These are phyloP conservation scores for Sarcophilus harrisii DNA, from an alignment of 2,797 vertebrate genomes.

Conservation along the genomic window DNA sequence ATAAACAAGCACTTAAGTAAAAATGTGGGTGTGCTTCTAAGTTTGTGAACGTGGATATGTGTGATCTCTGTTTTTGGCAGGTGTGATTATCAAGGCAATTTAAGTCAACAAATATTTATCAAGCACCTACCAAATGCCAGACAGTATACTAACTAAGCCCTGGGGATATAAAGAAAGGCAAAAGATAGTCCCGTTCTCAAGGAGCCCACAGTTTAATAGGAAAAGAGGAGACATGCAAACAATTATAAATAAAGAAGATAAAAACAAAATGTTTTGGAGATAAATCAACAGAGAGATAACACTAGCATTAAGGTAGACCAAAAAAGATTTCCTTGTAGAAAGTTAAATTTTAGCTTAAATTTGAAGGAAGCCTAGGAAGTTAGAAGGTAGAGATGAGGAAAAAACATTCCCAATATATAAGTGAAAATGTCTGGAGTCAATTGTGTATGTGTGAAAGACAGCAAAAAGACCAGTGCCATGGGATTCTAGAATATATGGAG, in stretches of 20 bases:
- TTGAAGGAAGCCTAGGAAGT: not conserved
- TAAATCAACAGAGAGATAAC: not conserved
- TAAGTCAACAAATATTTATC: not conserved
- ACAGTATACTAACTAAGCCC: not conserved
- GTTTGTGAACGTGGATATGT: not conserved
- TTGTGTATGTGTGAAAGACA: not conserved
- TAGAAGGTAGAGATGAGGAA: not conserved
- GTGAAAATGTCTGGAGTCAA: not conserved
- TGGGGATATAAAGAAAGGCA: not conserved
- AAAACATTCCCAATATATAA: not conserved
- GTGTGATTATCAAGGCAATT: not conserved
- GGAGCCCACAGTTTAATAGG: not conserved
- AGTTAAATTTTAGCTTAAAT: not conserved
- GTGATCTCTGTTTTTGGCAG: not conserved
- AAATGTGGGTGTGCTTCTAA: not conserved
- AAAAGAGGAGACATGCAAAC: not conserved
- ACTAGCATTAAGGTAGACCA: not conserved
- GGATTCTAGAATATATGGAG: not conserved
- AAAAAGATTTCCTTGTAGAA: not conserved
- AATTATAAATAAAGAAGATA: not conserved
- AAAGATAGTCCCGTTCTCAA: not conserved
- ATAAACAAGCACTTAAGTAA: not conserved
- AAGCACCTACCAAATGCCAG: not conserved
- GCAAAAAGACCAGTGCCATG: not conserved
- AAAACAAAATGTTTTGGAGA: not conserved